Base-by-base conservation (phyloP, 1,140 invertebrate genomes). In the Drosophila nannoptera region DNA sequence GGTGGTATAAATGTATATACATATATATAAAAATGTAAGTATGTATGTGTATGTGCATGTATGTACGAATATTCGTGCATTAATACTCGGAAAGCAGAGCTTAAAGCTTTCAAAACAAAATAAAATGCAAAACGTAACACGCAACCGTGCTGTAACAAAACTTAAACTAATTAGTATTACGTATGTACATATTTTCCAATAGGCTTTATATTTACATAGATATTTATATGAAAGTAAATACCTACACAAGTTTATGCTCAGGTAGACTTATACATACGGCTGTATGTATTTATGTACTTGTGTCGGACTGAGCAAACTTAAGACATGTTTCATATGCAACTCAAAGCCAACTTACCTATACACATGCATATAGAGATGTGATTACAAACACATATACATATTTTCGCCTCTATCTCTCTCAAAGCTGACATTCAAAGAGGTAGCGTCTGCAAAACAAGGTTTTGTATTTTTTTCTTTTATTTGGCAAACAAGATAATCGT, bases 71-170 rank as follows among this genome's bases (percentile, higher is more conserved):
- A 38, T 63, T 31, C 70, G 42, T 68, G 64, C 61, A 58, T 64
- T 69, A 66, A 77, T 70, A 69, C 78, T 60, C 48, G 68, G 71
- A 84, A 84, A 84, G 80, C 80, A 84, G 81, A 84, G 80, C 80
- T 84, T 84, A 45, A 48, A 84, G 80, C 80, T 84, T 84, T 86
- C 77, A 78, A 84, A 84, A 80, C 77, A 73, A 77, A 81, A 81
- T 67, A 66, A 82, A 84, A 86, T 84, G 77, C 81, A 84, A 80
- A 84, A 83, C 64, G 80, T 76, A 84, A 84, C 73, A 84, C 81
- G 76, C 80, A 84, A 84, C 81, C 11, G 69, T 84, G 80, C 80
- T 86, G 80, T 84, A 84, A 84, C 80, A 73, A 84, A 76, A 77
- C 49, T 65, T 64, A 80, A 73, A 80, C 71, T 77, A 82, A 84